phyloP scores from a whole-genome alignment of 1,140 invertebrate species.

The Acyrthosiphon pisum region DNA sequence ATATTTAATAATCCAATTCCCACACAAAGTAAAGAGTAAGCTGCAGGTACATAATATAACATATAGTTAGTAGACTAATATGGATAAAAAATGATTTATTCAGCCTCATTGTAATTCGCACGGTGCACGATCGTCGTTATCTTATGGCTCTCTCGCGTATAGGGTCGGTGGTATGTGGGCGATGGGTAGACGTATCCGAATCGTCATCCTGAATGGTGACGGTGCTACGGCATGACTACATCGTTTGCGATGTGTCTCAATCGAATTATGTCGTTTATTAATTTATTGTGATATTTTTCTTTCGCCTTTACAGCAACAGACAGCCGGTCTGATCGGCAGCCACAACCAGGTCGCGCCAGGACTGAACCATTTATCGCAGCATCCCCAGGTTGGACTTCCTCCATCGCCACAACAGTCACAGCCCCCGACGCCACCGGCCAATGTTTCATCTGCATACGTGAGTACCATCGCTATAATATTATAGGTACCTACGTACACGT shows the following conservation, averaged over 20 bases:
- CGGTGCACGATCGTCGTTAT: too few relatives aligned
- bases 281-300: neutral
- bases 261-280: neutral
- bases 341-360: slow-evolving; percentile 36
- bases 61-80: too few relatives aligned
- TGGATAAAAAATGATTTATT: too few relatives aligned
- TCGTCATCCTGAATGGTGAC: too few relatives aligned
- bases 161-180: too few relatives aligned
- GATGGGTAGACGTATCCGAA: too few relatives aligned
- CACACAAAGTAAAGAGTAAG: neutral
- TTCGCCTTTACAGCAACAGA: slow-evolving; percentile 7
- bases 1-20: neutral
- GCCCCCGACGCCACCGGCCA: slow-evolving; percentile 45
- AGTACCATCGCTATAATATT: neutral
- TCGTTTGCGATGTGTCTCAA: neutral
- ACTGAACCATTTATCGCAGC: slow-evolving; percentile 49
- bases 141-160: too few relatives aligned
- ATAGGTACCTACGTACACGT: neutral
- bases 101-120: too few relatives aligned
- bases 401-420: slow-evolving; percentile 50
- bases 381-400: slow-evolving; percentile 36
- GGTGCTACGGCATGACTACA: too few relatives aligned
- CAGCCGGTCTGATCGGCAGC: slow-evolving; percentile 48
- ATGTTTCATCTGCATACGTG: slow-evolving; percentile 49
- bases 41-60: too few relatives aligned